Evolutionary conservation across 2,888 invertebrate species (phyloP).

Genomic region (Troilus luridus): DNA sequence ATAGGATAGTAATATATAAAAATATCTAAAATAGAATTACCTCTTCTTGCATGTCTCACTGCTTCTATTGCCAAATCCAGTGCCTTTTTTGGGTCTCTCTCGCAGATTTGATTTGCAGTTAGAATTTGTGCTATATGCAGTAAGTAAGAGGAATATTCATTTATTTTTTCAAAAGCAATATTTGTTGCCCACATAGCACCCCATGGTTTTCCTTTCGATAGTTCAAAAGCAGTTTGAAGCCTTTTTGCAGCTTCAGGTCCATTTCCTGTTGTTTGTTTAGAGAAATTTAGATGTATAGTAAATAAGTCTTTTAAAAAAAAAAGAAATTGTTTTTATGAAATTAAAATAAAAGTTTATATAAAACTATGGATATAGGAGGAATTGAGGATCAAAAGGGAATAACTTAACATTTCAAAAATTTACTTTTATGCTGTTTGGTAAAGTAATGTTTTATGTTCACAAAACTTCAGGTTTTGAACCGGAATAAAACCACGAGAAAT

Average conservation of each 20-base stretch:
- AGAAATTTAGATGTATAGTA: background rate
- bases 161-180: constrained; percentile 6
- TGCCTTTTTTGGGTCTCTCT: background rate
- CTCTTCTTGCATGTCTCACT: constrained; percentile 27
- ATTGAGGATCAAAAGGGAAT: too few species aligned
- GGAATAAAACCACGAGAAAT: too few species aligned
- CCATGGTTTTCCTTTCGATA: constrained; percentile 40
- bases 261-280: background rate
- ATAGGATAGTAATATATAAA: background rate
- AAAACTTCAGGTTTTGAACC: too few species aligned
- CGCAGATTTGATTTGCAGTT: background rate
- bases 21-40: background rate
- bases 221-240: background rate
- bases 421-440: too few species aligned
- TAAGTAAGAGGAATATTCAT: constrained; percentile 33
- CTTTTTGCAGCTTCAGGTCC: background rate
- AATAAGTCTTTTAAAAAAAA: background rate
- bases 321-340: background rate
- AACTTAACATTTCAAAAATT: too few species aligned
- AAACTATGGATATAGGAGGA: background rate
- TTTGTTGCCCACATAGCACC: constrained; percentile 47
- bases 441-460: too few species aligned
- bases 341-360: background rate
- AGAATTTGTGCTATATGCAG: constrained; percentile 20
- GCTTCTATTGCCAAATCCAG: background rate